Evolutionary conservation across 2,888 invertebrate genomes (phyloP).

Genomic region (Leptogaster cylindrica): DNA sequence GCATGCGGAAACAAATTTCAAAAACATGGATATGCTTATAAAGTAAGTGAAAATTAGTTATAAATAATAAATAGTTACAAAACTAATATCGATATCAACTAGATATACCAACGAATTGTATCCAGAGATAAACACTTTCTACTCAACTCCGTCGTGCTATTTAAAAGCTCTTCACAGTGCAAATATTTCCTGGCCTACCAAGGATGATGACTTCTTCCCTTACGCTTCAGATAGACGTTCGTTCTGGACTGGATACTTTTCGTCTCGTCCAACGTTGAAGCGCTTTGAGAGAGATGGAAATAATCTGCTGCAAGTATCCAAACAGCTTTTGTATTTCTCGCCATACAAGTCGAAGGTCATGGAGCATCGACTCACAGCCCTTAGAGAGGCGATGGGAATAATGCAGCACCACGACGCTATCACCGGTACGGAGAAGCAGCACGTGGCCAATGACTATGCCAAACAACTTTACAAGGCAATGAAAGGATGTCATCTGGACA

Average conservation of each 20-base stretch:
- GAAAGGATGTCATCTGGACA: slow-evolving; percentile 62
- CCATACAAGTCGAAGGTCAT: slow-evolving; percentile 50
- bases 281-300: slow-evolving; percentile 78
- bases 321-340: slow-evolving; percentile 73
- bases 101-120: slow-evolving; percentile 72
- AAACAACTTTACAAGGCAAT: slow-evolving; percentile 74
- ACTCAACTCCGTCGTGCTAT: slow-evolving; percentile 88
- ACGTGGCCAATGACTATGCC: slow-evolving; percentile 89
- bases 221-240: slow-evolving; percentile 85
- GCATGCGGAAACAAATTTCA: slow-evolving; percentile 80
- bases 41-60: slow-evolving; percentile 62
- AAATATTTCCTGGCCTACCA: slow-evolving; percentile 71
- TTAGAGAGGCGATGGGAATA: slow-evolving; percentile 78
- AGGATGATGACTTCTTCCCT: slow-evolving; percentile 90
- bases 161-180: slow-evolving; percentile 77
- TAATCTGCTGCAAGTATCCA: slow-evolving; percentile 77
- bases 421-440: slow-evolving; percentile 85
- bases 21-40: slow-evolving; percentile 86
- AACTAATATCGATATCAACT: slow-evolving; percentile 39
- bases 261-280: slow-evolving; percentile 81
- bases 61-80: neutral
- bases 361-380: slow-evolving; percentile 62
- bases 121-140: slow-evolving; percentile 76
- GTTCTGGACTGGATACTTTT: slow-evolving; percentile 94
- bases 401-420: slow-evolving; percentile 92